Base-by-base conservation (phyloP, 2,797 vertebrate genomes). In the Micropoecilia bifurca region DNA sequence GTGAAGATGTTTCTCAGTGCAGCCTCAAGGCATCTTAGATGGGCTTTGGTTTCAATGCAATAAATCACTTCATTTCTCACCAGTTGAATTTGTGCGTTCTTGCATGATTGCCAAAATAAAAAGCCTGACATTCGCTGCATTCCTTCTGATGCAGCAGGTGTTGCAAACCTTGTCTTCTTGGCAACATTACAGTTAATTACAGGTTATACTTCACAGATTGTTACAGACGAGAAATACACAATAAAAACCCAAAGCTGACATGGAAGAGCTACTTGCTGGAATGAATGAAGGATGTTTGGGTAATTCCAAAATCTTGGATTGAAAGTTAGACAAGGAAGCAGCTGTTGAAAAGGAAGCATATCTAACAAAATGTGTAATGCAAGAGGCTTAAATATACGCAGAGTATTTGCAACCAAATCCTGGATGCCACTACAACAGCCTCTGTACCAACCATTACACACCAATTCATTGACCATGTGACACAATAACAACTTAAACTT, bases 301-400 rank as follows among this genome's bases (percentile, higher is more conserved):
- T 76, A 48, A 86, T 74, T 85, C 81, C 39, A 63, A 68, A 81
- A 61, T 76, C 73, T 84, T 83, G 87, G 87, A 87, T 69, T 74
- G 39, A 71, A 79, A 83, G 76, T 73, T 48, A 73, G 71, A 78
- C 75, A 77, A 79, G 87, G 90, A 91, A 92, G 79, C 90, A 92
- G 90, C 86, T 92, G 92, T 80, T 85, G 76, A 78, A 79, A 89
- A 81, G 68, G 80, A 82, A 45, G 79, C 75, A 87, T 83, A 80
- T 88, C 86, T 80, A 82, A 43, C 78, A 79, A 87, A 92, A 88
- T 86, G 88, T 89, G 87, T 85, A 63, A 90, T 87, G 75, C 89
- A 80, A 76, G 76, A 75, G 76, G 81, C 88, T 83, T 85, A 87
- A 87, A 86, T 82, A 75, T 80, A 78, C 81, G 77, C 72, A 77